phyloP scores from a whole-genome alignment of 2,113 vertebrate genomes.

The Rhea americana region DNA sequence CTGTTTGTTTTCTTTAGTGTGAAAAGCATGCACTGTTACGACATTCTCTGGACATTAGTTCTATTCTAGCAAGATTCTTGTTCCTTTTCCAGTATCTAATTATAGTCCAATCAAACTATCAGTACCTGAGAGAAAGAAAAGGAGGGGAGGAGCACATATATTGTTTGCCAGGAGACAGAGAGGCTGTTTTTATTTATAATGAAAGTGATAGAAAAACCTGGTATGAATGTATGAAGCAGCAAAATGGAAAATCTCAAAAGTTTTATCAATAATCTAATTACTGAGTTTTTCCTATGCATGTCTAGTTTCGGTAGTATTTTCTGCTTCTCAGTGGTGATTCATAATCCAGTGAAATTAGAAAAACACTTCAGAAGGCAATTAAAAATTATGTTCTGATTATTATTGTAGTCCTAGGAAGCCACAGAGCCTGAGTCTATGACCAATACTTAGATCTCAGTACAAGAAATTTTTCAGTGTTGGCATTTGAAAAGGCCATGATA shows the following conservation, averaged over 20 bases:
- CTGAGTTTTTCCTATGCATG: neutral
- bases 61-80: neutral
- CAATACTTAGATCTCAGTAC: neutral
- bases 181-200: neutral
- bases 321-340: neutral
- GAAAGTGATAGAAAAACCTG: neutral
- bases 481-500: constrained; percentile 18
- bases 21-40: neutral
- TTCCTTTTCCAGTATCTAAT: neutral
- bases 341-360: neutral
- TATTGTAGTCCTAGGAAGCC: neutral
- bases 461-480: neutral
- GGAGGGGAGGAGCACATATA: neutral
- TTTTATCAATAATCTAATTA: neutral
- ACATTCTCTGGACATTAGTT: neutral
- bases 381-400: neutral
- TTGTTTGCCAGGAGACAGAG: neutral
- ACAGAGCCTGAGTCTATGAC: neutral
- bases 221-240: neutral
- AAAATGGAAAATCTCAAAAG: neutral
- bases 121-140: neutral
- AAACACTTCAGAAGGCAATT: neutral
- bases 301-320: neutral
- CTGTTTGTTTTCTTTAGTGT: neutral
- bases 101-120: neutral